Conservation (phyloP, 2,113 vertebrate genomes). For the Myotis davidii region DNA sequence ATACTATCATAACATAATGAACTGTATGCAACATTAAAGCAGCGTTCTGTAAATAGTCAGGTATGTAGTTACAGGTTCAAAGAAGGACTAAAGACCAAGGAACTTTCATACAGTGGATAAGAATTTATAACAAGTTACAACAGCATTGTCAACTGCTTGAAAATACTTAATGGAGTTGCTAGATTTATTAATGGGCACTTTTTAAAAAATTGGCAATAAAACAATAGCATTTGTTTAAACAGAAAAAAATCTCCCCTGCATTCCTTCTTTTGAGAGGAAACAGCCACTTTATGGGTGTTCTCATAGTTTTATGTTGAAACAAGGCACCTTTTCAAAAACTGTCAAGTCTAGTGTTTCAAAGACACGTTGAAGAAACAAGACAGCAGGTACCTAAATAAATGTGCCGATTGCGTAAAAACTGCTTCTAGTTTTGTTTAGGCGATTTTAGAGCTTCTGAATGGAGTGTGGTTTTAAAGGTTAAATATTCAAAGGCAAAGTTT, state of each 20-base stretch:
- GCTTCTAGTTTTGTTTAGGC: slow-evolving; percentile 30
- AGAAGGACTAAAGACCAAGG: slow-evolving; percentile 1
- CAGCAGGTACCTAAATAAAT: slow-evolving; percentile 42
- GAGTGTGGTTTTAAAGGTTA: slow-evolving; percentile 25
- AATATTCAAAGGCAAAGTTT: slow-evolving; percentile 8
- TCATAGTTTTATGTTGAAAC: slow-evolving; percentile 58
- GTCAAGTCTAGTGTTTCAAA: slow-evolving; percentile 62
- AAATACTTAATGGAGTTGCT: slow-evolving; percentile 63
- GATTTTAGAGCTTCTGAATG: slow-evolving; percentile 22
- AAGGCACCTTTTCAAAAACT: slow-evolving; percentile 61
- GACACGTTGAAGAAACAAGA: slow-evolving; percentile 52
- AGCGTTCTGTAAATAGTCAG: slow-evolving; percentile 29
- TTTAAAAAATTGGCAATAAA: slow-evolving; percentile 77
- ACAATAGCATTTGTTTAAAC: slow-evolving; percentile 72
- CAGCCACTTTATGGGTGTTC: slow-evolving; percentile 28
- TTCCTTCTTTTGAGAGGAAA: slow-evolving; percentile 58
- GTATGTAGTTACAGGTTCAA: not conserved
- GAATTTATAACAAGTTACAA: slow-evolving; percentile 72
- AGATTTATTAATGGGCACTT: slow-evolving; percentile 64
- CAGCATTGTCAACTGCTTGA: slow-evolving; percentile 54
- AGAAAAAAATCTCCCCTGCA: slow-evolving; percentile 30
- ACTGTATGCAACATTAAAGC: not conserved
- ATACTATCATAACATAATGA: not conserved
- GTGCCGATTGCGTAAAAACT: slow-evolving; percentile 6
- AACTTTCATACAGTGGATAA: not conserved